phyloP scores from a whole-genome alignment of 2,113 vertebrate species.

The Channa argus region DNA sequence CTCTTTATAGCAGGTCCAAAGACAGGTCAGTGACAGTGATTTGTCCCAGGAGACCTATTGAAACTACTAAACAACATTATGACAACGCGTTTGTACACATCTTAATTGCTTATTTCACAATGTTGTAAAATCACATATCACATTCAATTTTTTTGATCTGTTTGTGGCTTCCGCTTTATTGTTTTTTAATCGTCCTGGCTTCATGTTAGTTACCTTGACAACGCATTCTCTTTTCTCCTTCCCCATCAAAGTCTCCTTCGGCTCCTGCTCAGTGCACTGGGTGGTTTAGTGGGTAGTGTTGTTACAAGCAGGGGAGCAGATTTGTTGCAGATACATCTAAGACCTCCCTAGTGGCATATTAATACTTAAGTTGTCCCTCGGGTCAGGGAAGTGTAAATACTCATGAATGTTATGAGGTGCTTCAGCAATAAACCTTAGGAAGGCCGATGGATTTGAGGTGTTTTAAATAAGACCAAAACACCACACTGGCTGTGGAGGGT shows the following conservation, averaged over 20 bases:
- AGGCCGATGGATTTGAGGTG: constrained; percentile 26
- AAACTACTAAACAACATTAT: constrained; percentile 25
- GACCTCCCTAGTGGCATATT: constrained; percentile 49
- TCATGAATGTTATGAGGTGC: constrained; percentile 42
- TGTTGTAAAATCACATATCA: constrained; percentile 1
- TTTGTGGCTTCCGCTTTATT: constrained; percentile 10
- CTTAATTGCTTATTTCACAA: constrained; percentile 1
- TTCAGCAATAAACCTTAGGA: constrained; percentile 32
- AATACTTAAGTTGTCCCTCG: constrained; percentile 57
- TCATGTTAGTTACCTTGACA: constrained; percentile 50
- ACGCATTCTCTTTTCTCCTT: constrained; percentile 25
- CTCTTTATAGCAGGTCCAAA: constrained; percentile 44
- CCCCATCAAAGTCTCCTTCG: constrained; percentile 10
- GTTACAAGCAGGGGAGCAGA: constrained; percentile 24
- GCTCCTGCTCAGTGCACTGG: neutral
- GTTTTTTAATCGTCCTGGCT: constrained; percentile 45
- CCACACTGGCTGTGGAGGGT: neutral
- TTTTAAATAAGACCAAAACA: constrained; percentile 20
- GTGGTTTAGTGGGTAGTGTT: constrained; percentile 29
- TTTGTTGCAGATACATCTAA: constrained; percentile 37
- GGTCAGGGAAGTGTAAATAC: constrained; percentile 57
- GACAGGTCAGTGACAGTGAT: constrained; percentile 59
- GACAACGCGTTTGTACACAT: neutral
- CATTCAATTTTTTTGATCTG: constrained; percentile 2
- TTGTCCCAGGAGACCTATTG: constrained; percentile 10